phyloP scores from a whole-genome alignment of 2,113 vertebrate genomes.

The Pterophyllum scalare region DNA sequence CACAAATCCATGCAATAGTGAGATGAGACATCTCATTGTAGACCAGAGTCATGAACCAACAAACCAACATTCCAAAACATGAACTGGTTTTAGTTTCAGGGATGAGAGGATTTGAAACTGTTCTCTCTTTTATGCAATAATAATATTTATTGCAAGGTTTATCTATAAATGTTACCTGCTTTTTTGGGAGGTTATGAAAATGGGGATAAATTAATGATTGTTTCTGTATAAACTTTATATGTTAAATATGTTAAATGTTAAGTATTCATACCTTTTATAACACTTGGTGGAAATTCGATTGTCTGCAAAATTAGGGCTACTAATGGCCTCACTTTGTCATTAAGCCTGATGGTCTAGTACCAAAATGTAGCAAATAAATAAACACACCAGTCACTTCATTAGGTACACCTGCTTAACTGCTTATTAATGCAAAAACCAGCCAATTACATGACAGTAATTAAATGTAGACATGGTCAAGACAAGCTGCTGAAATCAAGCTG shows the following conservation, averaged over 20 bases:
- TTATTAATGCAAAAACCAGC: background rate
- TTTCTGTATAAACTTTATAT: background rate
- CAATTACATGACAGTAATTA: too few relatives aligned
- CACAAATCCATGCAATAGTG: background rate
- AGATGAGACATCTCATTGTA: too few relatives aligned
- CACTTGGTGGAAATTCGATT: background rate
- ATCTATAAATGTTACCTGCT: background rate
- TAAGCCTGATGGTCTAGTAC: background rate
- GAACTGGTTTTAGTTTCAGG: background rate
- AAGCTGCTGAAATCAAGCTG: too few relatives aligned
- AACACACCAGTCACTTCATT: background rate
- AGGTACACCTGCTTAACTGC: background rate
- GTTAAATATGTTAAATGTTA: background rate
- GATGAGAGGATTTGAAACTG: background rate
- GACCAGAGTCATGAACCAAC: background rate
- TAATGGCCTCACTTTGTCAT: background rate
- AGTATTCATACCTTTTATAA: background rate
- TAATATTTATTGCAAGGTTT: background rate
- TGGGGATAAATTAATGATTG: background rate
- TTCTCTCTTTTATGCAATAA: background rate
- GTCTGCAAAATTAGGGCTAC: background rate
- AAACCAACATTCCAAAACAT: background rate
- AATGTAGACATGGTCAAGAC: too few relatives aligned
- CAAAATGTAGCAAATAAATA: background rate
- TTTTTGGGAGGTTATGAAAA: background rate